Percentiles rank a stretch among this genome's conserved stretches.
phyloP scores from a whole-genome alignment of 2,797 vertebrate species.

The Brachyrhaphis roseni region DNA sequence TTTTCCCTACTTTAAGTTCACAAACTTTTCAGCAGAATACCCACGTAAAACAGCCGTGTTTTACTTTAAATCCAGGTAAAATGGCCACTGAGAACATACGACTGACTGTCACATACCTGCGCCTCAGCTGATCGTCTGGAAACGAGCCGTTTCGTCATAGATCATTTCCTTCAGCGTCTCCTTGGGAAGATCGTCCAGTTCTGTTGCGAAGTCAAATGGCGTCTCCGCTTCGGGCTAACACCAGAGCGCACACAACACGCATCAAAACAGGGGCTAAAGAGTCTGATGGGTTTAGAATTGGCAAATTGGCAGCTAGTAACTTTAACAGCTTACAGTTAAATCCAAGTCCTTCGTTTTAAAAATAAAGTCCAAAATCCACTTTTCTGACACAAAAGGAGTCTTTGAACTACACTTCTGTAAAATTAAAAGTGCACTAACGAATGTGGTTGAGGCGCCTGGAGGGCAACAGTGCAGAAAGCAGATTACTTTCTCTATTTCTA shows the following conservation, averaged over 20 bases:
- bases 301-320: neutral
- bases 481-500: neutral
- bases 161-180: slow-evolving; percentile 92
- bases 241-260: slow-evolving; percentile 16
- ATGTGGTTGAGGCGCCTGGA: slow-evolving; percentile 3
- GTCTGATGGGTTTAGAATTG: neutral
- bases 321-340: slow-evolving; percentile 21
- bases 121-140: slow-evolving; percentile 85
- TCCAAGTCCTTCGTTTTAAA: slow-evolving; percentile 16
- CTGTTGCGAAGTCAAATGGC: slow-evolving; percentile 91
- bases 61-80: neutral
- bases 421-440: neutral
- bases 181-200: slow-evolving; percentile 91
- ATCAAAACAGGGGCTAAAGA: neutral
- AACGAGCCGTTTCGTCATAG: slow-evolving; percentile 88
- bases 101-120: slow-evolving; percentile 44
- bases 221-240: slow-evolving; percentile 88
- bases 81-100: neutral
- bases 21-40: neutral
- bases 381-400: neutral
- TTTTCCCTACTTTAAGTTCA: neutral
- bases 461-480: neutral
- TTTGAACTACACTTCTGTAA: neutral
- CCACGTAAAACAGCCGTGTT: neutral
- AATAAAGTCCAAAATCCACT: neutral